Base-by-base conservation (phyloP, 2,888 invertebrate species). In the Apodemia mormo region DNA sequence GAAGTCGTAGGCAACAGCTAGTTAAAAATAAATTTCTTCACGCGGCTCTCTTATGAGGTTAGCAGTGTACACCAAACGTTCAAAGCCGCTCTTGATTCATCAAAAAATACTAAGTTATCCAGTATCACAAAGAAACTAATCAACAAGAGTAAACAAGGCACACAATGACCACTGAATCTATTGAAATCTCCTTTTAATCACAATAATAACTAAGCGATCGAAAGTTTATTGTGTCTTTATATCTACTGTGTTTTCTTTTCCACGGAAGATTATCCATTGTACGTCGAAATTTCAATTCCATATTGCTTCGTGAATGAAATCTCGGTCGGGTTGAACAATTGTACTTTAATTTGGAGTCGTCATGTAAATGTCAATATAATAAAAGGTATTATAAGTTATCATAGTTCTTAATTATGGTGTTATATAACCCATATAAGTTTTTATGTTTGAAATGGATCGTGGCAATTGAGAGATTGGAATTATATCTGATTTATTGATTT, bases 261-360 rank as follows among this genome's bases (percentile, higher is more conserved):
- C 68, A 69, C 74, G 70, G 76, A 74, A 72, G 71, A 76, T 73
- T 73, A 75, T 77, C 77, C 73, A 80, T 83, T 85, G 82, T 83
- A 76, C 71, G 69, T 72, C 78, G 73, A 74, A 74, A 77, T 76
- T 81, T 81, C 79, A 81, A 82, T 82, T 80, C 70, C 70, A 64
- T 67, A 68, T 66, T 66, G 56, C 67, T 66, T 66, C 49, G 68
- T 70, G 68, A 71, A 68, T 70, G 70, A 68, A 67, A 69, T 70
- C 52, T 66, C 61, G 49, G 73, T 75, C 74, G 74, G 70, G 70
- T 70, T 73, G 75, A 74, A 58, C 58, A 58, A 58, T 58, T 58
- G 30, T 58, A 58, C 10, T 58, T 58, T 58, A 58, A 58, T 58
- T 30, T 30, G 30, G 58, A 30, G 58, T 30, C 12, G 71, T 73